Percentiles rank a stretch among this genome's conserved stretches.
Conservation (phyloP, 2,888 invertebrate genomes). For the Synanthedon andrenaeformis region DNA sequence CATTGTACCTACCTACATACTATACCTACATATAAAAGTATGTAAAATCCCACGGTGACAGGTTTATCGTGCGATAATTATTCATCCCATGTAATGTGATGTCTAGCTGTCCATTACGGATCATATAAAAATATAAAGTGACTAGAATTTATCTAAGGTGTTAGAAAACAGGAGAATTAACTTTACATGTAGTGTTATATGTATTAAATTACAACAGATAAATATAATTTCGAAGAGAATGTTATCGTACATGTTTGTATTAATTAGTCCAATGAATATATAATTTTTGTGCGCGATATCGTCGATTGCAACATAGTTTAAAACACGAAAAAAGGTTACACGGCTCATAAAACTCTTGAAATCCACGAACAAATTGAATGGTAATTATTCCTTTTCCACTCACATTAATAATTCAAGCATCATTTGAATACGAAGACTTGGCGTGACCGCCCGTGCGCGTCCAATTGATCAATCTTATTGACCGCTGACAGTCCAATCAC, state of each 20-base stretch:
- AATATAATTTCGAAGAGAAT: neutral
- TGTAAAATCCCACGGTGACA: no score
- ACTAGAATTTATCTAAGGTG: no score
- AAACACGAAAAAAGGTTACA: neutral
- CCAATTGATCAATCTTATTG: constrained; percentile 29
- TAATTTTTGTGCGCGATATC: no score
- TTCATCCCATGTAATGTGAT: no score
- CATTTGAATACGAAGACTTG: neutral
- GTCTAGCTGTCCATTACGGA: neutral
- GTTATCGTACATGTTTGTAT: no score
- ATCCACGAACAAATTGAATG: neutral
- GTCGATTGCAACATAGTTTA: no score
- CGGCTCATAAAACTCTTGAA: neutral
- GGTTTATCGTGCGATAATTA: no score
- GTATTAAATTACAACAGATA: neutral
- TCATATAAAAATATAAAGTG: no score
- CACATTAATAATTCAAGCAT: neutral
- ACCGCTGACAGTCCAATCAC: constrained; percentile 31
- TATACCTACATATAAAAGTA: no score
- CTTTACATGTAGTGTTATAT: neutral
- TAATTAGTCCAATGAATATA: no score
- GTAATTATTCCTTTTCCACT: neutral
- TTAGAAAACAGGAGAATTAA: no score
- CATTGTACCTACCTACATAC: no score
- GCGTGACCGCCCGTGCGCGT: constrained; percentile 3